Evolutionary conservation across 35 echinoderm and acorn worm genomes (phyloP).

Genomic region (Hemicentrotus pulcherrimus): DNA sequence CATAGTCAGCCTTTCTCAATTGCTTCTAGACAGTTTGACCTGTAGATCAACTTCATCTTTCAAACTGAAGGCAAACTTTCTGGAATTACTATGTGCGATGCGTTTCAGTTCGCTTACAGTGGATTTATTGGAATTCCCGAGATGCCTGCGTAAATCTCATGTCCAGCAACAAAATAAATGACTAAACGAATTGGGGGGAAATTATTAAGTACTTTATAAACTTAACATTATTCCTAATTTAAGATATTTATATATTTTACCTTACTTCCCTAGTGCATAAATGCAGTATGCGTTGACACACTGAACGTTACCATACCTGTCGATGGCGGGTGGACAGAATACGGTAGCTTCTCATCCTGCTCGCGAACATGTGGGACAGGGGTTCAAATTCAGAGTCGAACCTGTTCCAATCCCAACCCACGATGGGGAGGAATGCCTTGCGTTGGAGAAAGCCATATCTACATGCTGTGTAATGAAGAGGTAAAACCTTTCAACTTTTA

Average conservation of each 20-base stretch:
- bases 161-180: no score
- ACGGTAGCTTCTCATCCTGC: neutral
- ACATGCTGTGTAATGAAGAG: conserved; percentile 30
- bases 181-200: no score
- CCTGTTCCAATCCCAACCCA: conserved; percentile 34
- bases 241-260: neutral
- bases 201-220: no score
- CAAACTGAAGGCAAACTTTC: no score
- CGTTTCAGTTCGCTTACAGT: no score
- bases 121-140: no score
- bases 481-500: neutral
- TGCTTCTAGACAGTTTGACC: no score
- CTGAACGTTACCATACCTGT: neutral
- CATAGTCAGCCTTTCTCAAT: no score
- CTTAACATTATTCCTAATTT: no score
- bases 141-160: no score
- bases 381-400: neutral
- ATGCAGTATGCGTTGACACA: neutral
- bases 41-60: no score
- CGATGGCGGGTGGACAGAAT: conserved; percentile 32
- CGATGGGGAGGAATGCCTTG: conserved; percentile 45
- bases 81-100: no score
- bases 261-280: neutral
- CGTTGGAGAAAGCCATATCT: neutral
- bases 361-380: conserved; percentile 50